A percentile compares a stretch with the other conserved stretches of the same genome.
phyloP scores from a whole-genome alignment of 2,888 invertebrate species.

The Hofmannophila pseudospretella region DNA sequence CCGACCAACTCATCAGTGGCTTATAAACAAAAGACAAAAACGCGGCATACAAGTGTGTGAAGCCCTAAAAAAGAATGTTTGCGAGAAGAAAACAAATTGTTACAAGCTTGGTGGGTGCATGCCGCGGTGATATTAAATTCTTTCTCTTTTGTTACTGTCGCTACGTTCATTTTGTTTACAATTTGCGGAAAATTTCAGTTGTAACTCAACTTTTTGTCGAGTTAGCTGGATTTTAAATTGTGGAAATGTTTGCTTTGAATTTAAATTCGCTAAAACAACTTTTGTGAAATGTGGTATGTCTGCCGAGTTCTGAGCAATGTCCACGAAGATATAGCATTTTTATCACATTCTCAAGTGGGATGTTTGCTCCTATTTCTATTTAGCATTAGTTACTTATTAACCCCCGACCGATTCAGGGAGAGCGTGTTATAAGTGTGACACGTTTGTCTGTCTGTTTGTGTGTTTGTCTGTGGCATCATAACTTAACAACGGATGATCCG shows the following conservation, averaged over 20 bases:
- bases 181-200: constrained; percentile 46
- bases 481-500: no score
- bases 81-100: constrained; percentile 63
- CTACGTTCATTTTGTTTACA: constrained; percentile 56
- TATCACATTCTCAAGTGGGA: background rate
- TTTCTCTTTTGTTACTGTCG: constrained; percentile 57
- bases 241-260: constrained; percentile 43
- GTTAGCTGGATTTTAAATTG: constrained; percentile 44
- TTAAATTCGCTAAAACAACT: constrained; percentile 23
- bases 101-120: constrained; percentile 53
- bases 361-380: background rate
- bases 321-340: no score
- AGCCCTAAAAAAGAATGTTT: constrained; percentile 50
- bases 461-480: no score
- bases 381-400: background rate
- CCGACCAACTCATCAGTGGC: constrained; percentile 19
- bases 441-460: no score
- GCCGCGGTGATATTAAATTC: constrained; percentile 69
- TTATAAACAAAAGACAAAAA: constrained; percentile 26
- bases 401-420: no score
- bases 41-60: constrained; percentile 31
- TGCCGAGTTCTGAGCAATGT: no score
- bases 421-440: no score
- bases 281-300: constrained; percentile 1
- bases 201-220: constrained; percentile 46